phyloP scores from a whole-genome alignment of 2,113 vertebrate species.

The Myrmecobius fasciatus region DNA sequence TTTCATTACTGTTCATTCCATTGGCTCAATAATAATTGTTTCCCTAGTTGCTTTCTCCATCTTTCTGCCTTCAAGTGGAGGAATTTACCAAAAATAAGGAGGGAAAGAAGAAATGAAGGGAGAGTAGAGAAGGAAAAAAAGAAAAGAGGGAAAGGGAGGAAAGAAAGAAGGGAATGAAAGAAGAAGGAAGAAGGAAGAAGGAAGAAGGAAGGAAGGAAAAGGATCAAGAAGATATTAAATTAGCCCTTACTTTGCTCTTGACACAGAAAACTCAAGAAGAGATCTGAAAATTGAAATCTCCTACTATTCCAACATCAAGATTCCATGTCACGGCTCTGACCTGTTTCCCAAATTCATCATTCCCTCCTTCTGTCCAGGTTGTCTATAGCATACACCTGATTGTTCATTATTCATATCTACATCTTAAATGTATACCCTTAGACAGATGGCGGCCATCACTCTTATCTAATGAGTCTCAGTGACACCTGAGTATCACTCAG shows the following conservation, averaged over 20 bases:
- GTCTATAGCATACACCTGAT: background rate
- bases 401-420: no score
- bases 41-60: background rate
- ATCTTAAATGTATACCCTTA: no score
- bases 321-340: background rate
- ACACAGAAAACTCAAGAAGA: background rate
- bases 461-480: no score
- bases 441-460: no score
- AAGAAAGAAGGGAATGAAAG: background rate
- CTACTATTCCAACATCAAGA: background rate
- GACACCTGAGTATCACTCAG: no score
- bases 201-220: background rate
- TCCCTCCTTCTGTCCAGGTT: background rate
- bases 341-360: background rate
- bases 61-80: background rate
- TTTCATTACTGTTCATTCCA: background rate
- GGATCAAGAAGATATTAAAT: background rate
- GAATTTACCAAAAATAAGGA: background rate
- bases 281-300: background rate
- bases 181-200: background rate
- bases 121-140: background rate
- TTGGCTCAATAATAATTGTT: background rate
- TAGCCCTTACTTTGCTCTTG: background rate
- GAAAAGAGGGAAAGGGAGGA: background rate
- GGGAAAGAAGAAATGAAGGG: background rate